Base-by-base conservation (phyloP, 2,888 invertebrate species). In the Chironomus tentans region DNA sequence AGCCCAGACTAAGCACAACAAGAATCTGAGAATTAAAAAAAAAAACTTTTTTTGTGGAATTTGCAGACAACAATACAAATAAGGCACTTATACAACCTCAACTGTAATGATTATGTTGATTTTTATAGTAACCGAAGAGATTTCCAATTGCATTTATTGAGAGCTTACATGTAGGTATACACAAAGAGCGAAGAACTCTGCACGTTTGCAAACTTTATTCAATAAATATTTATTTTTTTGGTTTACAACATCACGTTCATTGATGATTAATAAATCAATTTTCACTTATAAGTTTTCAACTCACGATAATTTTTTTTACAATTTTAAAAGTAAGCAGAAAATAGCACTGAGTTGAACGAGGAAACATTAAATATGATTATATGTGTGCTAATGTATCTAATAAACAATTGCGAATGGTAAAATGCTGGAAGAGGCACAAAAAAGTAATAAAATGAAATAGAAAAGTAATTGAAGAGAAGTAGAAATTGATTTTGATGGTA, bases 211-310 rank as follows among this genome's bases (percentile, higher is more conserved):
- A 38, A 56, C 21, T 62, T 62, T 62, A 21, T 62, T 56, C 13
- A 24, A 24, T 24, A 65, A 21, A 18, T 22, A 62, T 62, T 12
- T 62, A 62, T 62, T 18, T 24, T 24, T 24, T 24, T 1, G 70
- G 10, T 38, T 70, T 70, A 50, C 62, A 62, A 72, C 72, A 72
- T 72, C 72, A 72, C 72, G 72, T 62, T 38, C 46, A 38, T 12
- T n/a, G 72, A 61, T 61, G 72, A 72, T 28, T 72, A 56, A 62
- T 72, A 72, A 72, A 72, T 72, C 72, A 72, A 71, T 72, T 72
- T 72, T 61, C 72, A 62, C 72, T 62, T 72, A 61, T 65, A 65
- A 21, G 21, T 65, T 65, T 65, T 21, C 65, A 65, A 65, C 18
- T 65, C 56, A 56, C 15, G 56, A 56, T 56, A 56, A 56, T 56